Evolutionary conservation across 2,888 invertebrate genomes (phyloP), one percentile per base, ranked within the genome.

Genomic region (Congeria kusceri): DNA sequence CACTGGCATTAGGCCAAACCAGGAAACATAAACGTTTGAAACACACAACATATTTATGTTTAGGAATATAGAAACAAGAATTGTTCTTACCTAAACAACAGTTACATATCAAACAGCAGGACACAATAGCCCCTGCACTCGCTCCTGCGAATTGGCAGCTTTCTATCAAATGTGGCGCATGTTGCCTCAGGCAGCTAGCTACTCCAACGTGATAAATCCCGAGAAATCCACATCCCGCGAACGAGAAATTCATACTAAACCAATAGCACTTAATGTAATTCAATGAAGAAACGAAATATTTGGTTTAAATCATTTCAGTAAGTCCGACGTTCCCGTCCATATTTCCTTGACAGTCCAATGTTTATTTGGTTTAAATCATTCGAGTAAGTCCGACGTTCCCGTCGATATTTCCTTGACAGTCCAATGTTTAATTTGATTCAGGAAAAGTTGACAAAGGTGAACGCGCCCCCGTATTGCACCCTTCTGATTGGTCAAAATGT

Each of bases 181-280:
- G 98, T 94, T 98, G 98, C 92, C 97, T 96, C 93, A 99, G 97
- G 94, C 99, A 99, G 85, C 97, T 97, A 13, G 98, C 98, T 72
- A 99, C 99, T 87, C 99, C 99, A 88, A 99, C 97, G 94, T 99
- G 99, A 94, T 99, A 99, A 91, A 99, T 98, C 90, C 99, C 99
- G 89, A 99, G 95, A 94, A 99, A 99, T 87, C 99, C 99, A 94
- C 99, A 99, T 87, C 99, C 99, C 93, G 99, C 98, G 94, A 99
- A 99, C 85, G 99, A 99, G 92, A 99, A 91, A 87, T 91, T 89
- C 80, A 88, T 86, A 61, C 72, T 84, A 49, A 39, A 46, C 27
- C 27, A 61, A 20, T 3, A 15, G 59, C 15, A 25, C 15, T 56
- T 2, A 25, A 56, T 23, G 5, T 27, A n/a, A n/a, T n/a, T n/a